Conservation (phyloP, 2,797 vertebrate species). For the Thunnus albacares region DNA sequence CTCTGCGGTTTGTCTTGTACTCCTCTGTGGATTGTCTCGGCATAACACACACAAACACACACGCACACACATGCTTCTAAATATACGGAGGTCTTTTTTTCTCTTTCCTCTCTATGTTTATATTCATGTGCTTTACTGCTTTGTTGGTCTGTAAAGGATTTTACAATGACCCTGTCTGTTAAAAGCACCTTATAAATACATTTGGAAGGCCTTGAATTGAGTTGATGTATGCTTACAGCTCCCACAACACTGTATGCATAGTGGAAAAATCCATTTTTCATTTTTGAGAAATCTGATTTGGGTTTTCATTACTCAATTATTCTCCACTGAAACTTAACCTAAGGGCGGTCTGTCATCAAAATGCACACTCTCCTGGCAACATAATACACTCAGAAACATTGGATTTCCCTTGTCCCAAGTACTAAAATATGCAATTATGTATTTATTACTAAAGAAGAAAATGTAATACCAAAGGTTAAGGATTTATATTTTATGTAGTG, state of each 20-base stretch:
- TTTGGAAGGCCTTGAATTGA: slow-evolving; percentile 40
- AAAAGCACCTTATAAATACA: slow-evolving; percentile 45
- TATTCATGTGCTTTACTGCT: slow-evolving; percentile 24
- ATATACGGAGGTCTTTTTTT: not conserved
- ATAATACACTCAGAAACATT: slow-evolving; percentile 40
- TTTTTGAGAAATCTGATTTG: slow-evolving; percentile 72
- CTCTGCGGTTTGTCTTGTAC: slow-evolving; percentile 25
- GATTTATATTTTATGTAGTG: slow-evolving; percentile 50
- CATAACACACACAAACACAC: slow-evolving; percentile 9
- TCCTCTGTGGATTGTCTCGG: slow-evolving; percentile 37
- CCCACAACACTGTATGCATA: slow-evolving; percentile 24
- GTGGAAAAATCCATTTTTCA: slow-evolving; percentile 67
- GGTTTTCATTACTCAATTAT: slow-evolving; percentile 73
- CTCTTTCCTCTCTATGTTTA: not conserved
- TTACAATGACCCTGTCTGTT: slow-evolving; percentile 51
- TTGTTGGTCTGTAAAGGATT: slow-evolving; percentile 35
- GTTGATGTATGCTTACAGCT: slow-evolving; percentile 51
- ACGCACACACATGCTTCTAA: slow-evolving; percentile 3
- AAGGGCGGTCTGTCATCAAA: slow-evolving; percentile 59
- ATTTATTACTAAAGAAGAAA: slow-evolving; percentile 52
- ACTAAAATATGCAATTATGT: slow-evolving; percentile 66
- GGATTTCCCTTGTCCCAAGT: slow-evolving; percentile 42
- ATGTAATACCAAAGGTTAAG: slow-evolving; percentile 51
- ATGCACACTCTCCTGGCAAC: slow-evolving; percentile 29
- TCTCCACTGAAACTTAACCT: slow-evolving; percentile 58